Percentiles rank a stretch among this genome's conserved stretches.
Conservation (phyloP, 2,113 vertebrate species). For the Gavia stellata region DNA sequence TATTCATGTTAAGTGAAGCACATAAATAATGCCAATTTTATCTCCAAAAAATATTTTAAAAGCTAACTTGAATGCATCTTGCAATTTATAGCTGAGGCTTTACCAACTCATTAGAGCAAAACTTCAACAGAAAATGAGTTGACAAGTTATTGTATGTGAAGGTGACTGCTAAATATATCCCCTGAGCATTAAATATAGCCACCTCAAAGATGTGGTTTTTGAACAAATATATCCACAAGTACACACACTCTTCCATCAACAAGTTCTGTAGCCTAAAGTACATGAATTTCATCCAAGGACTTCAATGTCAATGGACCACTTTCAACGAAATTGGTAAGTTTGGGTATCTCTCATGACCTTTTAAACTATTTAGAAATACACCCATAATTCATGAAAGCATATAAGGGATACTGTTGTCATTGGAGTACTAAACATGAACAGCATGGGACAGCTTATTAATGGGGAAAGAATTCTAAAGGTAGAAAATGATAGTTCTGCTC, state of each 20-base stretch:
- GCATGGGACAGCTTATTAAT: background rate
- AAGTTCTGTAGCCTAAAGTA: background rate
- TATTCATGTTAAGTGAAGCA: slow-evolving; percentile 55
- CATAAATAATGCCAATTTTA: slow-evolving; percentile 43
- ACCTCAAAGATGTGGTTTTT: background rate
- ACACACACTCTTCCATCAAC: background rate
- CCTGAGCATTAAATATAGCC: background rate
- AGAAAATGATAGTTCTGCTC: background rate
- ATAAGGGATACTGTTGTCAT: background rate
- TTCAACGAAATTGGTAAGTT: background rate
- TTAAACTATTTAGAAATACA: background rate
- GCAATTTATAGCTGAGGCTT: background rate
- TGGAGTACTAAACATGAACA: background rate
- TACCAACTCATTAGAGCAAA: slow-evolving; percentile 26
- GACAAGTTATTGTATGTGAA: background rate
- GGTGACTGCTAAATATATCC: background rate
- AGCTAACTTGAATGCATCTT: background rate
- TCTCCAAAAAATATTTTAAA: slow-evolving; percentile 9
- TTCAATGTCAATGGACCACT: background rate
- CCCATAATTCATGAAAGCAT: background rate
- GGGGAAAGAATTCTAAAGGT: background rate
- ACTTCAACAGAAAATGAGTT: background rate
- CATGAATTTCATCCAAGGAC: background rate
- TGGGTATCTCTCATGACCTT: background rate
- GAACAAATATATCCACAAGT: background rate